Conservation (phyloP, 2,113 vertebrate genomes). For the Hemichromis elongatus region DNA sequence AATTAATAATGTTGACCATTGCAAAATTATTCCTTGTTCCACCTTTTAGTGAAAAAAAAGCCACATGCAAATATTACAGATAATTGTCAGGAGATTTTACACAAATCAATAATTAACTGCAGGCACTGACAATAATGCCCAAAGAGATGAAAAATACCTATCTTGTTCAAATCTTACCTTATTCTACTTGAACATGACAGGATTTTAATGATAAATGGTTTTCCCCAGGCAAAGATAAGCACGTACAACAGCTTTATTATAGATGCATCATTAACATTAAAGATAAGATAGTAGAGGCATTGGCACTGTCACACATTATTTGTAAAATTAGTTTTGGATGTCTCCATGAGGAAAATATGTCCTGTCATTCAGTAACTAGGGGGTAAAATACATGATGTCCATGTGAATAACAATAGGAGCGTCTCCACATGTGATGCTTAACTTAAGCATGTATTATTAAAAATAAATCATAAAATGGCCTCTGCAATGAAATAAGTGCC, state of each 20-base stretch:
- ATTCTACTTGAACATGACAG: neutral
- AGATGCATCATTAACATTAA: neutral
- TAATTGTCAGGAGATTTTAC: neutral
- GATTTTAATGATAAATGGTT: neutral
- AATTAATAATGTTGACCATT: neutral
- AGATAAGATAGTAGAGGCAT: neutral
- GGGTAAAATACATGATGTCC: neutral
- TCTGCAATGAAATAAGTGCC: neutral
- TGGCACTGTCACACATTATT: neutral
- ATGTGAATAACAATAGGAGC: neutral
- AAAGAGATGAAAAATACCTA: neutral
- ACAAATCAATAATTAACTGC: neutral
- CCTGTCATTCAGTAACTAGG: neutral
- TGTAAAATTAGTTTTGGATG: neutral
- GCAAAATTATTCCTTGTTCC: neutral
- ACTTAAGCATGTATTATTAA: neutral
- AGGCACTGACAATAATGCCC: neutral
- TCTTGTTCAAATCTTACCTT: neutral
- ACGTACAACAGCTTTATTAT: neutral
- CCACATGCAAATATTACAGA: neutral
- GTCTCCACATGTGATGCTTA: neutral
- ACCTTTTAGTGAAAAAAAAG: neutral
- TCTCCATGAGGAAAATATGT: neutral
- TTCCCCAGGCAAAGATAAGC: neutral
- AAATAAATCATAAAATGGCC: neutral